Conservation (phyloP, 2,888 invertebrate genomes). For the Parnassius orleans region DNA sequence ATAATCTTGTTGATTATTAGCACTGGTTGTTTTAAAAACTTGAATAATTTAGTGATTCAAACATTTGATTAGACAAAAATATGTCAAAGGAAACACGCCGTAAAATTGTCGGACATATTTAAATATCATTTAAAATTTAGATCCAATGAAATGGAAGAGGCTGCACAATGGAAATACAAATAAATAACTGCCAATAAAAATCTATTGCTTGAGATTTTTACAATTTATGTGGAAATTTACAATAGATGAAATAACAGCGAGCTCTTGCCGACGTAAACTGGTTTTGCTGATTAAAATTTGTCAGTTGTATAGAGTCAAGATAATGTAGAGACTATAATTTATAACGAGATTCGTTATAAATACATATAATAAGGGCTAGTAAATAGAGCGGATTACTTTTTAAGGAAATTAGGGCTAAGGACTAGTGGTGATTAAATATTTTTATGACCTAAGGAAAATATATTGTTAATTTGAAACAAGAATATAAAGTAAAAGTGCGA, state of each 20-base stretch:
- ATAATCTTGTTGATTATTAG: conserved; percentile 6
- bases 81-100: conserved; percentile 14
- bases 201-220: no score
- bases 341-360: conserved; percentile 30
- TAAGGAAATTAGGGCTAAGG: no score
- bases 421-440: no score
- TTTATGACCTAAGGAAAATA: no score
- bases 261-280: conserved; percentile 9
- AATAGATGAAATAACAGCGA: conserved; percentile 1
- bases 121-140: neutral
- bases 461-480: conserved; percentile 16
- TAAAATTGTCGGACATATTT: conserved; percentile 8
- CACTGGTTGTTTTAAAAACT: neutral
- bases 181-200: conserved; percentile 1
- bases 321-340: conserved; percentile 34
- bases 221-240: conserved; percentile 9
- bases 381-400: neutral
- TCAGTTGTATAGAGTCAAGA: conserved; percentile 40
- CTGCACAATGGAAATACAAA: conserved; percentile 1
- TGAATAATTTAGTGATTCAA: conserved; percentile 5
- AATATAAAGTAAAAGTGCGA: conserved; percentile 35
- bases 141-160: no score
- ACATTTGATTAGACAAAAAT: conserved; percentile 17
- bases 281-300: conserved; percentile 35
- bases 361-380: neutral